Base-by-base conservation (phyloP, 2,113 vertebrate genomes). In the Coptodon bakossiorum region DNA sequence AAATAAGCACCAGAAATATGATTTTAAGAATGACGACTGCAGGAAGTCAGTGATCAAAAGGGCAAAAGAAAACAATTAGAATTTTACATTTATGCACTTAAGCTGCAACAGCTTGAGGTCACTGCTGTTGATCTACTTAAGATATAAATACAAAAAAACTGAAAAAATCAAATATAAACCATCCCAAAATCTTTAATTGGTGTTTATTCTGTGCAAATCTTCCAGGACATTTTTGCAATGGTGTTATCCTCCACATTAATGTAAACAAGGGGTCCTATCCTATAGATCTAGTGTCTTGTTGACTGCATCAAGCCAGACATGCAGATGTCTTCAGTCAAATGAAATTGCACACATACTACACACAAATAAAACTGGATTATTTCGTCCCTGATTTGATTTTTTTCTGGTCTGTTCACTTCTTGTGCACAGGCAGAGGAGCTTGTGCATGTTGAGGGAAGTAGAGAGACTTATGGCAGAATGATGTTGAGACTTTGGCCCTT, bases 371-470 rank as follows among this genome's bases (percentile, higher is more conserved):
- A 79, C 80, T 84, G 61, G 83, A 84, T 85, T 82, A 85, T 83
- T 90, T 91, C 1, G 73, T 61, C 84, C 88, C 71, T 90, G 88
- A 92, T 89, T 85, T 89, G 84, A 83, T 90, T 87, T 85, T 85
- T 85, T 71, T 19, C 45, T 89, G 80, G 61, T 92, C 84, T 86
- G 66, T 89, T 87, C 88, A 83, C 82, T 88, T 88, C 61, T 82
- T 63, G 89, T 83, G 85, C 89, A 76, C 56, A 63, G 86, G 89
- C 85, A 59, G 63, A 80, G 59, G 34, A 83, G 91, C 80, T 83
- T 81, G 80, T 81, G 45, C 71, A 89, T 82, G 80, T 83, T 6
- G 22, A 83, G 61, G 73, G 76, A 82, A 50, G 82, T 61, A 59
- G 34, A 54, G 80, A 81, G 71, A 31, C 5, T 38, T 43, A 29